These are phyloP conservation scores for Cactoblastis cactorum DNA, from an alignment of 2,888 invertebrate genomes.

Conservation along the genomic window DNA sequence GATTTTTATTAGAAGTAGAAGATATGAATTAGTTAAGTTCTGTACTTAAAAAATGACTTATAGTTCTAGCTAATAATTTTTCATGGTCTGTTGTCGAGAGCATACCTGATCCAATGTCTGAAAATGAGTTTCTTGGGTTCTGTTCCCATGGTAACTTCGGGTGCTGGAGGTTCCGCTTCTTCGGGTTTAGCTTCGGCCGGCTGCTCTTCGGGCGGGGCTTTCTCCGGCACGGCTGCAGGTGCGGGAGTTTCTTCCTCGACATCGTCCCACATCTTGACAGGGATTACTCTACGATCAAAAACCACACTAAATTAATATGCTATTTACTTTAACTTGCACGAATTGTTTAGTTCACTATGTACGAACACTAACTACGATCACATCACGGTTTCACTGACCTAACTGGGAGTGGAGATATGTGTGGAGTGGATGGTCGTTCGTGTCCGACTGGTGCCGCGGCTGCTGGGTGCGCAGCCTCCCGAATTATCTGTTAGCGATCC, in stretches of 20 bases:
- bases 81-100: not conserved
- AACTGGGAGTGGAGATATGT: constrained; percentile 62
- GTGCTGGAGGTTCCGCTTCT: constrained; percentile 63
- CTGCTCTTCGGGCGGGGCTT: constrained; percentile 33
- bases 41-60: constrained; percentile 6
- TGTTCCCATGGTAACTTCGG: constrained; percentile 63
- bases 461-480: constrained; percentile 63
- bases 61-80: not conserved
- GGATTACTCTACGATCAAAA: constrained; percentile 60
- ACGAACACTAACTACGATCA: constrained; percentile 30
- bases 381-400: constrained; percentile 50
- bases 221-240: constrained; percentile 41
- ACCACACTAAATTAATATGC: constrained; percentile 34
- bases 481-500: constrained; percentile 72
- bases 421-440: constrained; percentile 70
- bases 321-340: constrained; percentile 8
- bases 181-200: constrained; percentile 57
- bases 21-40: not conserved
- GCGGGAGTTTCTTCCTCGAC: constrained; percentile 70
- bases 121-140: constrained; percentile 85
- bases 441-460: constrained; percentile 58
- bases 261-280: constrained; percentile 78
- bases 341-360: constrained; percentile 22
- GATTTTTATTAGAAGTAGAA: constrained; percentile 7
- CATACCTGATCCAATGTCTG: constrained; percentile 90